Conservation (phyloP, 2,888 invertebrate genomes). For the Encarsia formosa region DNA sequence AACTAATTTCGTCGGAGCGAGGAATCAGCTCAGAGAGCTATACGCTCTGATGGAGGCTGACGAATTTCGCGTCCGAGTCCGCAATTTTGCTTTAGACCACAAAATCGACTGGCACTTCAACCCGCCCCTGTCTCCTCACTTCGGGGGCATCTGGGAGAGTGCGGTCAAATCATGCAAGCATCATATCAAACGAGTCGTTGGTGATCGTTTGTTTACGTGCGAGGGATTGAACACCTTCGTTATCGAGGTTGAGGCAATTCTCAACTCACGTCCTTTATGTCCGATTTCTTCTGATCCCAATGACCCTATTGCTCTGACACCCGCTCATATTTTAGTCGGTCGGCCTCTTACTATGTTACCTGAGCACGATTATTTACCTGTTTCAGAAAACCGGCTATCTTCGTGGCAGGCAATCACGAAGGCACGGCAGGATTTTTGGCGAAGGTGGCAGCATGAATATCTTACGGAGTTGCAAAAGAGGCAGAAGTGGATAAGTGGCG, state of each 20-base stretch:
- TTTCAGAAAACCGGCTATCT: not conserved
- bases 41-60: no score
- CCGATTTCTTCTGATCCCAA: not conserved
- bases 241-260: not conserved
- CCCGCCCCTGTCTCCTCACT: conserved; percentile 15
- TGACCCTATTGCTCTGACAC: not conserved
- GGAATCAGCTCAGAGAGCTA: no score
- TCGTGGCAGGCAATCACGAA: not conserved
- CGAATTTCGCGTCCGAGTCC: no score
- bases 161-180: conserved; percentile 28
- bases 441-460: conserved; percentile 3
- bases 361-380: not conserved
- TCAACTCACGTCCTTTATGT: not conserved
- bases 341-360: not conserved
- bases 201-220: not conserved
- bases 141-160: conserved; percentile 18
- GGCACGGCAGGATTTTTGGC: not conserved
- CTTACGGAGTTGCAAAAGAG: no score
- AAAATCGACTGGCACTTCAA: no score
- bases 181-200: conserved; percentile 19
- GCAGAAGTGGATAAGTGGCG: not conserved
- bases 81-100: no score
- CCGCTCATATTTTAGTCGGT: conserved; percentile 4
- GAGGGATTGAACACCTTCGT: not conserved
- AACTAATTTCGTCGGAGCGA: conserved; percentile 40